A percentile compares a stretch with the other conserved stretches of the same genome.
Conservation (phyloP, 1,140 invertebrate genomes). For the Solen grandis region DNA sequence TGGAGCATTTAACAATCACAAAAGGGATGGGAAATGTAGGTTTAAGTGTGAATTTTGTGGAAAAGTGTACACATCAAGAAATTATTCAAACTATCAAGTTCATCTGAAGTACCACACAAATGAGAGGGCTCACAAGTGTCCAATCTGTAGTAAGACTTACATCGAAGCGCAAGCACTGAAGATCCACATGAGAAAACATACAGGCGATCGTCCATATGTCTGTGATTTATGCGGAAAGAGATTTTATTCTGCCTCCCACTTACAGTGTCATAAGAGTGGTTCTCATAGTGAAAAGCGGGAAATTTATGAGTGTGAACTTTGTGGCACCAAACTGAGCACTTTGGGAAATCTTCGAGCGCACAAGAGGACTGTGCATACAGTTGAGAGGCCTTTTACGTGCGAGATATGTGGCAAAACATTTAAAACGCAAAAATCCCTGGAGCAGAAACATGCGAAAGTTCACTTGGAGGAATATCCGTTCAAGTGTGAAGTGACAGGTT, state of each 20-base stretch:
- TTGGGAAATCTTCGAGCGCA: conserved; percentile 16
- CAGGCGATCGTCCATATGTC: conserved; percentile 96
- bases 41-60: conserved; percentile 54
- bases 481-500: conserved; percentile 36
- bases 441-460: conserved; percentile 39
- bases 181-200: conserved; percentile 96
- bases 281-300: not conserved
- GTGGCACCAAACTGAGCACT: conserved; percentile 26
- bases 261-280: conserved; percentile 85
- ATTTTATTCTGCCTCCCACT: conserved; percentile 92
- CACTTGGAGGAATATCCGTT: conserved; percentile 30
- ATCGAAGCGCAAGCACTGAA: conserved; percentile 95
- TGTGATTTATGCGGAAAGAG: conserved; percentile 94
- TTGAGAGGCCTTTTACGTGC: conserved; percentile 44
- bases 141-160: conserved; percentile 90
- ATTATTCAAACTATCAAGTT: conserved; percentile 15
- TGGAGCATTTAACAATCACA: conserved; percentile 32
- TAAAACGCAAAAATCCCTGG: conserved; percentile 40
- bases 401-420: conserved; percentile 53
- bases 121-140: conserved; percentile 86
- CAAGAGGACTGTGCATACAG: conserved; percentile 40
- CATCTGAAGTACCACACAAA: conserved; percentile 54
- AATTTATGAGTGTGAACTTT: conserved; percentile 34
- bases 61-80: conserved; percentile 12
- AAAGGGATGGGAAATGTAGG: conserved; percentile 34